Evolutionary conservation across 2,113 vertebrate species (phyloP).

Genomic region (Epinephelus moara): DNA sequence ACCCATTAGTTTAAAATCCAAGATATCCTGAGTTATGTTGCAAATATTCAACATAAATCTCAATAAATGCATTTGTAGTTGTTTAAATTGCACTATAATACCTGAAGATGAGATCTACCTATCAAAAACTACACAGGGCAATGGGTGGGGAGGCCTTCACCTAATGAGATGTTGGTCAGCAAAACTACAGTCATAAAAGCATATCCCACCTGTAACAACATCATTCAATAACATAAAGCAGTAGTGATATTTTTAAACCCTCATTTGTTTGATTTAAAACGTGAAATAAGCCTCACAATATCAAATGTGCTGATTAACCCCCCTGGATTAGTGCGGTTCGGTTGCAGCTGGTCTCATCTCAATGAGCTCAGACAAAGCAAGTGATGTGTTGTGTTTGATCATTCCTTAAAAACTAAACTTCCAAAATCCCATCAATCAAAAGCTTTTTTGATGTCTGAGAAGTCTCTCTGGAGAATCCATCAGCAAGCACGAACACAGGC

Average conservation of each 20-base stretch:
- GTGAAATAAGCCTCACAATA: conserved; percentile 11
- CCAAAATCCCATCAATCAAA: conserved; percentile 33
- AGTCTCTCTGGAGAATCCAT: conserved; percentile 58
- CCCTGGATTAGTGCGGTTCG: neutral
- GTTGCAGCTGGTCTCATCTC: conserved; percentile 9
- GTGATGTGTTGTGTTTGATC: conserved; percentile 9
- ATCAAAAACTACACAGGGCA: neutral
- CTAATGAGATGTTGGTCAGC: neutral
- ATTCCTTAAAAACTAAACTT: conserved; percentile 16
- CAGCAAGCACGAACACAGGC: conserved; percentile 19
- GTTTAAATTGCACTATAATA: neutral
- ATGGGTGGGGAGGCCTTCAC: neutral
- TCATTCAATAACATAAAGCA: conserved; percentile 9
- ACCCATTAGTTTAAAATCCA: neutral
- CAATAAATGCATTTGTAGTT: neutral
- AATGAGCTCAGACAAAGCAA: conserved; percentile 19
- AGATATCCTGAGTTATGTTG: neutral
- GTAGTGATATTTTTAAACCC: neutral
- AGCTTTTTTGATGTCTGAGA: conserved; percentile 28
- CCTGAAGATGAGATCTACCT: neutral
- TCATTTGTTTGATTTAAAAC: conserved; percentile 17
- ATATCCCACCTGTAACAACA: neutral
- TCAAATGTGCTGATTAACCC: conserved; percentile 28
- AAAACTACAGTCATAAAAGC: neutral
- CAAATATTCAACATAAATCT: neutral